phyloP scores from a whole-genome alignment of 2,888 invertebrate genomes.

The Cataglyphis rosenhaueri region DNA sequence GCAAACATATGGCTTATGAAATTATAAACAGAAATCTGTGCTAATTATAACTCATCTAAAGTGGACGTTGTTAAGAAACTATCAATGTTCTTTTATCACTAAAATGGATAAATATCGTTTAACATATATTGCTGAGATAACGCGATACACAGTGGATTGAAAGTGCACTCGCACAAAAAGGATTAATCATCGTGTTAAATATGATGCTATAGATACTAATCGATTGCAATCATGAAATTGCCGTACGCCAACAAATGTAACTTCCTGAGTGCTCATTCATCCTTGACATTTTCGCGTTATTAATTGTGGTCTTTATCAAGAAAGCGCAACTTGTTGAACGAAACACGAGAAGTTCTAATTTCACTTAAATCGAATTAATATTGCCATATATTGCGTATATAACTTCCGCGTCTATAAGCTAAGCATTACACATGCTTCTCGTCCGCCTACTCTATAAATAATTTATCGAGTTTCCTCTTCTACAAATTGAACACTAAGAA shows the following conservation, averaged over 20 bases:
- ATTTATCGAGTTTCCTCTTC: not conserved
- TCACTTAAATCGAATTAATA: not conserved
- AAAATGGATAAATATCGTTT: not conserved
- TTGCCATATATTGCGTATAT: not conserved
- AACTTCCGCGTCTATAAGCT: not conserved
- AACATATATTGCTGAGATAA: not conserved
- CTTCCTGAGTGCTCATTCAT: not conserved
- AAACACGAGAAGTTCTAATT: not conserved
- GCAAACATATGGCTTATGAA: not conserved
- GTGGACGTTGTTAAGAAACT: not conserved
- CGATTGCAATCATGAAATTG: constrained; percentile 13
- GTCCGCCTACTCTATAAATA: not conserved
- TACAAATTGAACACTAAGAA: not conserved
- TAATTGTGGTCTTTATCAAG: constrained; percentile 17
- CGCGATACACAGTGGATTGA: not conserved
- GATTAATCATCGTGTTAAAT: constrained; percentile 22
- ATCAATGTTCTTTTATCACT: not conserved
- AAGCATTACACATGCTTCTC: not conserved
- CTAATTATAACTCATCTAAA: not conserved
- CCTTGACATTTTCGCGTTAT: constrained; percentile 37
- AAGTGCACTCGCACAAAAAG: not conserved
- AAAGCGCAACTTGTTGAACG: constrained; percentile 32
- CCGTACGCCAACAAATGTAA: not conserved
- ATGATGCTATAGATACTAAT: not conserved
- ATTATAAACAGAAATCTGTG: constrained; percentile 6